These are phyloP conservation scores for Junco hyemalis DNA, from an alignment of 2,113 vertebrate genomes.

Conservation along the genomic window DNA sequence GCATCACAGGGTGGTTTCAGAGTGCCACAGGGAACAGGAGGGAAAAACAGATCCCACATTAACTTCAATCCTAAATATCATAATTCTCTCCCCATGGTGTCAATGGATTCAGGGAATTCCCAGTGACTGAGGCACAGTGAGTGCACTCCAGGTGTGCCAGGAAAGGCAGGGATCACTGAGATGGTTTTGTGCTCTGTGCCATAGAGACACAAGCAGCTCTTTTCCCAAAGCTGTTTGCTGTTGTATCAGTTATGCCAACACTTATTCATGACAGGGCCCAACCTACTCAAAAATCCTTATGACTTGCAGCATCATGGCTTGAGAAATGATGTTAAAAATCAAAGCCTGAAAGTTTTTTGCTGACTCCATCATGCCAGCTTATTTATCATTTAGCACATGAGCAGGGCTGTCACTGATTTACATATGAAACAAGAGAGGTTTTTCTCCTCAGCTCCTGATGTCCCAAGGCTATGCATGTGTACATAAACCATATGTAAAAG, in stretches of 20 bases:
- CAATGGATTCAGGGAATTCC: neutral
- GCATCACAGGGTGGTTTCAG: neutral
- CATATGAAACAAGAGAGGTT: neutral
- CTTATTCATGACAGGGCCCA: neutral
- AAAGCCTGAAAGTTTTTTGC: neutral
- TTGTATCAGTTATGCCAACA: neutral
- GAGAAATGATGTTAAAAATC: neutral
- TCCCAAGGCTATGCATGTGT: neutral
- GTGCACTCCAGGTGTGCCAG: neutral
- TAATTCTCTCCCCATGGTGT: fast-evolving
- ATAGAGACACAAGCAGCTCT: neutral
- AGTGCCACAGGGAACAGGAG: neutral
- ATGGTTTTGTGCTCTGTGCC: neutral
- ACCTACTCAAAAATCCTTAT: neutral
- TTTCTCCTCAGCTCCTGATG: neutral
- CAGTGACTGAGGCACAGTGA: neutral
- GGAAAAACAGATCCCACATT: neutral
- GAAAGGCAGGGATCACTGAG: neutral
- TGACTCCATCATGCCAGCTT: neutral
- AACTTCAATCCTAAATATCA: neutral
- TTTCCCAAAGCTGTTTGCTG: neutral
- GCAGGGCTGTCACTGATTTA: neutral
- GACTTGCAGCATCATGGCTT: neutral
- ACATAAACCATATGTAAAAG: neutral
- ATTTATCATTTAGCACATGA: neutral